Conservation (phyloP, 2,888 invertebrate genomes). For the Parasteatoda lunata region DNA sequence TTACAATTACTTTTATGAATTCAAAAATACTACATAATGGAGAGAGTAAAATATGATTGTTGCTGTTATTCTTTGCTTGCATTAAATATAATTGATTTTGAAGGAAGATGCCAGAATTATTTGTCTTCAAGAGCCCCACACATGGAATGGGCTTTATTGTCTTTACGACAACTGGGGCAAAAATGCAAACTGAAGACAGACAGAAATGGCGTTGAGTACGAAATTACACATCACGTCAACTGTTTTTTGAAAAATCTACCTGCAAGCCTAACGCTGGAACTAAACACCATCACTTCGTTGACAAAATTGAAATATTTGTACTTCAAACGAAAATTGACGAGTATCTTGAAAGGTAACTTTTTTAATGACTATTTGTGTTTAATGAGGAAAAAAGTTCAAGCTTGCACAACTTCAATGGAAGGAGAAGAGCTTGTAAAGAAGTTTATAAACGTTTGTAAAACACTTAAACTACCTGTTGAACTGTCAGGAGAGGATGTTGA, state of each 20-base stretch:
- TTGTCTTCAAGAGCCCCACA: neutral
- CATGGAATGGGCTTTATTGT: neutral
- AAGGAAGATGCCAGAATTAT: neutral
- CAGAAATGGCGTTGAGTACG: slow-evolving; percentile 25
- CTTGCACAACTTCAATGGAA: neutral
- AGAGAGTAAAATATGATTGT: neutral
- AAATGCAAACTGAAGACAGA: slow-evolving; percentile 14
- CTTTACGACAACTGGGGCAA: neutral
- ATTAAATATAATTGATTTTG: slow-evolving; percentile 23
- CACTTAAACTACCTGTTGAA: neutral
- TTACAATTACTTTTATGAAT: neutral
- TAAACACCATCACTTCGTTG: neutral
- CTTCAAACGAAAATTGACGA: neutral
- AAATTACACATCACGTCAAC: neutral
- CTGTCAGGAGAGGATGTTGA: neutral
- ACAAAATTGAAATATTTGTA: neutral
- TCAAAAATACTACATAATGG: slow-evolving; percentile 5
- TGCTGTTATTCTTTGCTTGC: neutral
- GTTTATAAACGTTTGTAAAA: neutral
- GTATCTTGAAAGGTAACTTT: slow-evolving; percentile 6
- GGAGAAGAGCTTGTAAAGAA: neutral
- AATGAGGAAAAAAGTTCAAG: neutral
- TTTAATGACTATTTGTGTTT: slow-evolving; percentile 21
- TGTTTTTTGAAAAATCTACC: slow-evolving; percentile 25
- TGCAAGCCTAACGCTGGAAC: slow-evolving; percentile 2